Evolutionary conservation across 2,888 invertebrate genomes (phyloP).

Genomic region (Colletes collaris): DNA sequence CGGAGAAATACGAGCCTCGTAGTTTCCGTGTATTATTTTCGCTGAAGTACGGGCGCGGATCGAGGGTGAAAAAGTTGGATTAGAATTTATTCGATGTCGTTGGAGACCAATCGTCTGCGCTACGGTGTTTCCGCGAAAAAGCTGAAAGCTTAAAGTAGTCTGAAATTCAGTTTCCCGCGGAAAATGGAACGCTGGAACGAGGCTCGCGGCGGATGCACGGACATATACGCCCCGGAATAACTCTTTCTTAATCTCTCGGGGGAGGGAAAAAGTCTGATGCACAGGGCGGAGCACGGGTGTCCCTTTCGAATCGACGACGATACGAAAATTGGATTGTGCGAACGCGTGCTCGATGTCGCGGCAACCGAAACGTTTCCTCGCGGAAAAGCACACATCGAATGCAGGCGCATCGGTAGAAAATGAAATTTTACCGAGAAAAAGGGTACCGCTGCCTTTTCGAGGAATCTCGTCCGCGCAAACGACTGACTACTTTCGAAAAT

Average conservation of each 20-base stretch:
- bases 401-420: background rate
- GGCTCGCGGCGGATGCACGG: background rate
- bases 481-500: background rate
- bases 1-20: too few species aligned
- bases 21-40: too few species aligned
- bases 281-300: slow-evolving; percentile 29
- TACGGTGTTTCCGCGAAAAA: background rate
- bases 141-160: background rate
- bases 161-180: slow-evolving; percentile 22
- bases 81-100: too few species aligned
- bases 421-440: slow-evolving; percentile 28
- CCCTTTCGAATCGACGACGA: slow-evolving; percentile 53
- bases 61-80: too few species aligned
- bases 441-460: background rate
- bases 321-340: slow-evolving; percentile 58
- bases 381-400: background rate
- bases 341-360: slow-evolving; percentile 21
- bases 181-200: slow-evolving; percentile 23
- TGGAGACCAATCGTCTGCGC: too few species aligned
- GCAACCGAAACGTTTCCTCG: slow-evolving; percentile 25
- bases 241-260: slow-evolving; percentile 47
- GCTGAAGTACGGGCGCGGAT: too few species aligned
- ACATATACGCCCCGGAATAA: slow-evolving; percentile 26
- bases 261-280: slow-evolving; percentile 29
- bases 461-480: background rate